Evolutionary conservation across 2,797 vertebrate genomes (phyloP).

Genomic region (Pseudomugil tenellus): DNA sequence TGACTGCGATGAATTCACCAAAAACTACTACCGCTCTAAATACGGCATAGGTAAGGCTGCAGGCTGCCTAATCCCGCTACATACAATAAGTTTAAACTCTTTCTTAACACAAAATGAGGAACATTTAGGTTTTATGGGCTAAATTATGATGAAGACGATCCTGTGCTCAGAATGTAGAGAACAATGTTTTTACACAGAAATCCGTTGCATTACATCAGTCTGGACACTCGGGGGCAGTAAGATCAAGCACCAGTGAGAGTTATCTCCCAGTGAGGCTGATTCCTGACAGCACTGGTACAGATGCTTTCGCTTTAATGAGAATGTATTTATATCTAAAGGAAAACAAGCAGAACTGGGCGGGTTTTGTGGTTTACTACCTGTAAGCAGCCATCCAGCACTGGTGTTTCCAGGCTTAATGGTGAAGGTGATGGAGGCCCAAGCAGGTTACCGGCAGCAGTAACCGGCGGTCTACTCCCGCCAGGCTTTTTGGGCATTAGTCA

Average conservation of each 20-base stretch:
- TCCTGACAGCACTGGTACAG: constrained; percentile 1
- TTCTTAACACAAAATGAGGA: background rate
- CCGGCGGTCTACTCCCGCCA: constrained; percentile 45
- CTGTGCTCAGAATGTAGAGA: background rate
- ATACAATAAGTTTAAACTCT: background rate
- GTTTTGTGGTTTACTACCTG: constrained; percentile 11
- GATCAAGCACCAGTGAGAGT: constrained; percentile 17
- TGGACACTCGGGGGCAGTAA: constrained; percentile 79
- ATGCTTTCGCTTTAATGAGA: background rate
- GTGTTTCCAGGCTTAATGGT: constrained; percentile 6
- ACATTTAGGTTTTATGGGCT: background rate
- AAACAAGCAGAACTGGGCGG: background rate
- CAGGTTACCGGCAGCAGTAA: constrained; percentile 54
- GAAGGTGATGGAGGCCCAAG: constrained; percentile 12
- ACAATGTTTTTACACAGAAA: background rate
- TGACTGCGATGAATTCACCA: constrained; percentile 94
- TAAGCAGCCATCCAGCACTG: background rate
- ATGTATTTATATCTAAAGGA: background rate
- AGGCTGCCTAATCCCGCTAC: background rate
- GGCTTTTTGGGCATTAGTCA: constrained; percentile 69
- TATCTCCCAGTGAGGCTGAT: background rate
- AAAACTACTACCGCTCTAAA: constrained; percentile 88
- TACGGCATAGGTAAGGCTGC: constrained; percentile 88
- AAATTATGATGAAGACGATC: background rate
- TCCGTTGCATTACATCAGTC: constrained; percentile 20